These are phyloP conservation scores for Hetaerina titia DNA, from an alignment of 2,888 invertebrate species.

Conservation along the genomic window DNA sequence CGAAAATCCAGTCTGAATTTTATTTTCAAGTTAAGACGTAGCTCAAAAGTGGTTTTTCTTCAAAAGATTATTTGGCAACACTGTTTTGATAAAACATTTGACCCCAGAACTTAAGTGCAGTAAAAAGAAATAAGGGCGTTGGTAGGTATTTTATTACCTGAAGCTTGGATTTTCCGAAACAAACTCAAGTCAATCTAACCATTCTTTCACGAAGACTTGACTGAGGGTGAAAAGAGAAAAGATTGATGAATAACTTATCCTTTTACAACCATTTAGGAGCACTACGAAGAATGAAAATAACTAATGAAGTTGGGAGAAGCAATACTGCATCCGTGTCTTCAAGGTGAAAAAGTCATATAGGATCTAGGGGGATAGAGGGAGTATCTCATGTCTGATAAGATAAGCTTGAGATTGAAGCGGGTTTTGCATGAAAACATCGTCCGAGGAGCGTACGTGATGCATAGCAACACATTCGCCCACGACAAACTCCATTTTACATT, in stretches of 20 bases:
- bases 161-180: neutral
- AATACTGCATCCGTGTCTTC: neutral
- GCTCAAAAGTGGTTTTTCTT: neutral
- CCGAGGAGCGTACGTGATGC: constrained; percentile 19
- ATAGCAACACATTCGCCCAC: constrained; percentile 8
- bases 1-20: too few relatives aligned
- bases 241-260: constrained; percentile 46
- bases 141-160: neutral
- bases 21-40: neutral
- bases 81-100: neutral
- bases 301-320: neutral
- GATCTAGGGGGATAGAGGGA: neutral
- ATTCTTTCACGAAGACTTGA: neutral
- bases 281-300: neutral
- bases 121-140: neutral
- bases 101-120: neutral
- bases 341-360: neutral
- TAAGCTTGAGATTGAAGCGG: constrained; percentile 1
- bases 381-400: constrained; percentile 24
- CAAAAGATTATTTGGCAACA: neutral
- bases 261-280: neutral
- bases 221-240: neutral
- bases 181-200: neutral
- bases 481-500: neutral
- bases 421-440: constrained; percentile 2